These are phyloP conservation scores for Drosophila kikkawai DNA, from an alignment of 1,140 invertebrate genomes.

Conservation along the genomic window DNA sequence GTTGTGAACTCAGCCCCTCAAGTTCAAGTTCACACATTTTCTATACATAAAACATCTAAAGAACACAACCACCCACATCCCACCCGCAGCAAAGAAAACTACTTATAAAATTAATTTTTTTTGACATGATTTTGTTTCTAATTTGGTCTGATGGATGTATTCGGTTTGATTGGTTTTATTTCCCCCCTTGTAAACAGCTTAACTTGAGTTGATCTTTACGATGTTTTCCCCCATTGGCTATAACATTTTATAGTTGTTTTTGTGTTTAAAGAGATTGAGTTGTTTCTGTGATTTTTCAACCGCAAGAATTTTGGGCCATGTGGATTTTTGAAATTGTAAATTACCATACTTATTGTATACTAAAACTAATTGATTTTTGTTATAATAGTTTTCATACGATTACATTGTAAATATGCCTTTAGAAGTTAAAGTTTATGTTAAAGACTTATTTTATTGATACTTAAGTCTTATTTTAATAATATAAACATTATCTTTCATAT, in stretches of 20 bases:
- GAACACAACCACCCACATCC: not conserved
- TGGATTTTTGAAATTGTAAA: conserved; percentile 11
- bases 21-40: conserved; percentile 70
- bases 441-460: not conserved
- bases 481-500: not conserved
- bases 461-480: not conserved
- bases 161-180: conserved; percentile 9
- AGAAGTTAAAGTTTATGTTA: not conserved
- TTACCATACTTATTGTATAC: not conserved
- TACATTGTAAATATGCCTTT: not conserved
- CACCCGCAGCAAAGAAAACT: conserved; percentile 12
- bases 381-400: not conserved
- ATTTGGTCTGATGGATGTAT: conserved; percentile 69
- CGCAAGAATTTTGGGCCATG: conserved; percentile 23
- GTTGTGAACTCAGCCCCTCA: conserved; percentile 58
- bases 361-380: conserved; percentile 12
- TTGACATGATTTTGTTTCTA: conserved; percentile 43
- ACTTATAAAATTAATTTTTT: conserved; percentile 34
- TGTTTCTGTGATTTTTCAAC: not conserved
- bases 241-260: conserved; percentile 38
- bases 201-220: conserved; percentile 36
- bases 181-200: conserved; percentile 24
- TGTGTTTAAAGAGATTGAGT: conserved; percentile 15
- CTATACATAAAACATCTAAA: conserved; percentile 17
- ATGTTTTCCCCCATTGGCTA: conserved; percentile 12